These are phyloP conservation scores for Tyto alba DNA, from an alignment of 2,113 vertebrate species.

Conservation along the genomic window DNA sequence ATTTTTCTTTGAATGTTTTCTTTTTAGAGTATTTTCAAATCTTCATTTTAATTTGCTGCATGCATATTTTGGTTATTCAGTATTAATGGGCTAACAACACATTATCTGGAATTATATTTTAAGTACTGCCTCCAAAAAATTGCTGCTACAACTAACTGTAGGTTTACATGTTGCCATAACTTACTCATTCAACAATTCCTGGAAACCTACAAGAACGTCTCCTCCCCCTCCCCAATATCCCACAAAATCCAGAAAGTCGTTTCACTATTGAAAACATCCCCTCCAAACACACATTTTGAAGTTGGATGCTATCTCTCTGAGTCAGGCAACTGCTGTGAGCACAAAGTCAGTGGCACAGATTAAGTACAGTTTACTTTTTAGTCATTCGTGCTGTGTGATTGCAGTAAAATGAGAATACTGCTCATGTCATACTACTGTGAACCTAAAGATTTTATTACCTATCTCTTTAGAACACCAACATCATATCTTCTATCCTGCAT, in stretches of 20 bases:
- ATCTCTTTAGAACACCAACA: neutral
- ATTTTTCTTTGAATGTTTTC: neutral
- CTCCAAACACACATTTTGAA: neutral
- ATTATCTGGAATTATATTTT: neutral
- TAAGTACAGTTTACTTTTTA: neutral
- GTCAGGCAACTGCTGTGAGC: neutral
- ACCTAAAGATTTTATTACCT: neutral
- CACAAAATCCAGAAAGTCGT: neutral
- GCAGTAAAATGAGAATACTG: neutral
- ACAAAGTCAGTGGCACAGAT: neutral
- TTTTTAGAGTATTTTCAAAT: neutral
- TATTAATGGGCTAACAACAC: neutral
- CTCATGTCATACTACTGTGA: neutral
- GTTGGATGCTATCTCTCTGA: neutral
- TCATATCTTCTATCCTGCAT: neutral
- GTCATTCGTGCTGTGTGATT: neutral
- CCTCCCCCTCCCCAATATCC: neutral
- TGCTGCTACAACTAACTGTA: neutral
- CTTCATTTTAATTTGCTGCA: neutral
- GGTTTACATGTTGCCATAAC: neutral
- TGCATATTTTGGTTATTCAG: neutral
- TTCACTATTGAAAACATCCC: neutral
- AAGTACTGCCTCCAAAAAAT: neutral
- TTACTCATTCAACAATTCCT: neutral
- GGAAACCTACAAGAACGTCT: neutral